Percentiles rank a stretch among this genome's conserved stretches.
These are phyloP conservation scores for Threskiornis aethiopicus DNA, from an alignment of 2,797 vertebrate species.

Conservation along the genomic window DNA sequence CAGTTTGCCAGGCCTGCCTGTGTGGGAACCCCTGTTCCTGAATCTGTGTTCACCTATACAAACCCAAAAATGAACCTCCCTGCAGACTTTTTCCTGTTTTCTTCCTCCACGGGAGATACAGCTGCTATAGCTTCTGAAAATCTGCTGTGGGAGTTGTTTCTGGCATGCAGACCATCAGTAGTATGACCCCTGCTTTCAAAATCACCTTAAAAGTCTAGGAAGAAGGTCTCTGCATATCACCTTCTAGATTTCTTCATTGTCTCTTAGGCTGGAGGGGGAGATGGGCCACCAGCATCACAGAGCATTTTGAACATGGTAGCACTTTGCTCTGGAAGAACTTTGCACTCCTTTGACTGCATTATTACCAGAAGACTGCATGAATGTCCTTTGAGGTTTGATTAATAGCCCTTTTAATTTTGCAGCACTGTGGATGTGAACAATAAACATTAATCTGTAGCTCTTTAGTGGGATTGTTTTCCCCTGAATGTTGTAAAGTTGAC, in stretches of 20 bases:
- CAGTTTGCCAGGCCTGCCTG: not conserved
- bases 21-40: not conserved
- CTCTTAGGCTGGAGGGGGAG: not conserved
- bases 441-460: not conserved
- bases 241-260: not conserved
- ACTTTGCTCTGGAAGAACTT: not conserved
- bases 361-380: not conserved
- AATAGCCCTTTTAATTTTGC: not conserved
- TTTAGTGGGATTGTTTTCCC: not conserved
- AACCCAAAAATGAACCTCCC: not conserved
- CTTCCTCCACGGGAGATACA: not conserved
- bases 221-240: not conserved
- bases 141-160: not conserved
- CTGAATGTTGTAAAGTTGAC: not conserved
- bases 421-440: not conserved
- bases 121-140: not conserved
- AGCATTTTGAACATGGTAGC: not conserved
- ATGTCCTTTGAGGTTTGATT: not conserved
- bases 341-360: not conserved
- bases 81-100: not conserved
- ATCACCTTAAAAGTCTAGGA: not conserved
- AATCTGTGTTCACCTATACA: fast-evolving
- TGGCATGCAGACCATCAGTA: not conserved
- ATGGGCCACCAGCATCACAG: not conserved
- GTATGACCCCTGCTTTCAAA: not conserved